Evolutionary conservation across 1,140 invertebrate species (phyloP).

Genomic region (Myzus persicae): DNA sequence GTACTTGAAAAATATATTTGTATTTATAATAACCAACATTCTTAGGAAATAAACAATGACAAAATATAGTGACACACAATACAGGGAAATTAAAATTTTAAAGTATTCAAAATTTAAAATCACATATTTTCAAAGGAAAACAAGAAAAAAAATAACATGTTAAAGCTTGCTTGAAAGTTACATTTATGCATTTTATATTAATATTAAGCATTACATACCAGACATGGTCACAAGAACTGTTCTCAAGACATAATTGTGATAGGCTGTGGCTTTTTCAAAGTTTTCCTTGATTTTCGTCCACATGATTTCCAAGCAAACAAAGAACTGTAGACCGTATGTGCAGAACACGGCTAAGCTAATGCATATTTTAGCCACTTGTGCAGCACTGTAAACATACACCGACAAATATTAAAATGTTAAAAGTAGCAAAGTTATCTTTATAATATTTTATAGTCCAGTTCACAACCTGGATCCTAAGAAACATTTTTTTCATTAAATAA

Average conservation of each 20-base stretch:
- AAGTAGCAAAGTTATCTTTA: neutral
- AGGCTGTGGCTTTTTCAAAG: conserved; percentile 71
- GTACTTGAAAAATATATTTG: too few species aligned
- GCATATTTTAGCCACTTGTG: conserved; percentile 84
- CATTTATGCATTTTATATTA: too few species aligned
- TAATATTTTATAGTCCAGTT: neutral
- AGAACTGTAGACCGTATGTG: conserved; percentile 94
- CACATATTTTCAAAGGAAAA: too few species aligned
- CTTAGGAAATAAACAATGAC: too few species aligned
- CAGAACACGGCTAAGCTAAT: conserved; percentile 90
- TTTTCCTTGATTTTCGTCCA: conserved; percentile 78
- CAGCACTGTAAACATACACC: conserved; percentile 72
- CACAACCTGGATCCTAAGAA: neutral
- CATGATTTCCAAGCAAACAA: conserved; percentile 86
- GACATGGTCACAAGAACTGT: conserved; percentile 67
- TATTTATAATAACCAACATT: too few species aligned
- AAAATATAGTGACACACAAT: too few species aligned
- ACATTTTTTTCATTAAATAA: neutral
- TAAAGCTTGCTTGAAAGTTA: neutral
- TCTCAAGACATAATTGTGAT: conserved; percentile 81
- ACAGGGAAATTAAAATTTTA: too few species aligned
- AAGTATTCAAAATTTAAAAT: too few species aligned
- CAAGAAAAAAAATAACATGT: too few species aligned
- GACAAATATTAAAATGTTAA: neutral
- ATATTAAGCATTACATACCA: conserved; percentile 33